Evolutionary conservation across 1,140 invertebrate genomes (phyloP).

Genomic region (Patella vulgata): DNA sequence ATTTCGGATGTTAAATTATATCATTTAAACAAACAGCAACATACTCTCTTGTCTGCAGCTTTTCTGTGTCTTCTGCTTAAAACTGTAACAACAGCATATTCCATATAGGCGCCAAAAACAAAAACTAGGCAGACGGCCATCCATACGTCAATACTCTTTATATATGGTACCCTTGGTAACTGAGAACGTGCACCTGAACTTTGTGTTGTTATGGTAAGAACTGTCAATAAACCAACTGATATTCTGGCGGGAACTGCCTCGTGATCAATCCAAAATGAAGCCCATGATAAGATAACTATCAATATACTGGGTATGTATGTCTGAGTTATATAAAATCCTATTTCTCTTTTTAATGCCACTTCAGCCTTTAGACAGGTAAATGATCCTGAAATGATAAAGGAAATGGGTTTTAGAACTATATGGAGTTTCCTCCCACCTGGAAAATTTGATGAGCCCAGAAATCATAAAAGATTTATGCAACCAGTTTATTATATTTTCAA

Average conservation of each 20-base stretch:
- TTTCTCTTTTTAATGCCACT: slow-evolving; percentile 23
- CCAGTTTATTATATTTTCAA: too few species aligned
- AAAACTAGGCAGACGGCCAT: slow-evolving; percentile 90
- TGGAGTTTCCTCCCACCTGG: too few species aligned
- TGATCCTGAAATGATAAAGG: slow-evolving; percentile 8
- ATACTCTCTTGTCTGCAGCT: too few species aligned
- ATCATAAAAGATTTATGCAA: too few species aligned
- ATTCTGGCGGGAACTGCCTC: slow-evolving; percentile 29
- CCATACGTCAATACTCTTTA: slow-evolving; percentile 86
- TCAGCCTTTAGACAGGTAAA: slow-evolving; percentile 32
- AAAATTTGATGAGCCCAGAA: too few species aligned
- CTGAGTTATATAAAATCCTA: slow-evolving; percentile 39
- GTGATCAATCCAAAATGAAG: slow-evolving; percentile 83
- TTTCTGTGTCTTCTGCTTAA: slow-evolving; percentile 29
- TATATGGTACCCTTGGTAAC: slow-evolving; percentile 69
- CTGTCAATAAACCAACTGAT: slow-evolving; percentile 69
- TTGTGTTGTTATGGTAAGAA: slow-evolving; percentile 34
- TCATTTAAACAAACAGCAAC: too few species aligned
- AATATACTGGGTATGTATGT: slow-evolving; percentile 35
- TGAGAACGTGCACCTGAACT: slow-evolving; percentile 24
- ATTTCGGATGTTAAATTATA: too few species aligned
- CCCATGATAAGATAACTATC: slow-evolving; percentile 37
- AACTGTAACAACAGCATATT: slow-evolving; percentile 80
- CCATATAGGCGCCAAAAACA: slow-evolving; percentile 83
- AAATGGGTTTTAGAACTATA: not conserved